phyloP scores from a whole-genome alignment of 2,113 vertebrate species.

The Laticauda laticaudata region DNA sequence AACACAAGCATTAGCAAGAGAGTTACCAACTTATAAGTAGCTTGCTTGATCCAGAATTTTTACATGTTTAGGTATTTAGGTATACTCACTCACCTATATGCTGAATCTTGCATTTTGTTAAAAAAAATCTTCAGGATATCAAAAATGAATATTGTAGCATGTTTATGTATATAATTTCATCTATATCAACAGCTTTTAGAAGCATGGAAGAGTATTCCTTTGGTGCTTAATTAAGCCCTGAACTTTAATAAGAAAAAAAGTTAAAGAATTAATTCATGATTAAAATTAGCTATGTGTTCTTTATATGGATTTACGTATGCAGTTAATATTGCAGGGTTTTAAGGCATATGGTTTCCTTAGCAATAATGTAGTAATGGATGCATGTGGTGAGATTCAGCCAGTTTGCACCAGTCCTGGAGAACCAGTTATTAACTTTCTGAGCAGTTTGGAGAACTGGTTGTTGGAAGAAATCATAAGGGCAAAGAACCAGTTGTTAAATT shows the following conservation, averaged over 20 bases:
- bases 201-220: slow-evolving; percentile 56
- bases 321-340: slow-evolving; percentile 53
- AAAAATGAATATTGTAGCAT: slow-evolving; percentile 20
- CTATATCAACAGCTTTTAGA: slow-evolving; percentile 54
- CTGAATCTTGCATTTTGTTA: slow-evolving; percentile 21
- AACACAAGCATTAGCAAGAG: background rate
- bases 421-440: too few relatives aligned
- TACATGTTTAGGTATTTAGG: background rate
- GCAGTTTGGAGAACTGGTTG: too few relatives aligned
- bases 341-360: slow-evolving; percentile 44
- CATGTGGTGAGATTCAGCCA: background rate
- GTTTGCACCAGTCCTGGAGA: too few relatives aligned
- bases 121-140: background rate
- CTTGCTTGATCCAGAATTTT: rapidly evolving
- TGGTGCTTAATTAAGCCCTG: slow-evolving; percentile 60
- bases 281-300: slow-evolving; percentile 46
- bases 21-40: slow-evolving; percentile 20
- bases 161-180: slow-evolving; percentile 24
- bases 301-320: slow-evolving; percentile 60
- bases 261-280: slow-evolving; percentile 66
- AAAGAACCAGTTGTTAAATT: too few relatives aligned
- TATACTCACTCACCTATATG: background rate
- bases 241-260: slow-evolving; percentile 47
- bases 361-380: slow-evolving; percentile 18
- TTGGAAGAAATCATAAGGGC: too few relatives aligned